Evolutionary conservation across 2,888 invertebrate genomes (phyloP), one percentile per base, ranked within the genome.

Genomic region (Achlya flavicornis): DNA sequence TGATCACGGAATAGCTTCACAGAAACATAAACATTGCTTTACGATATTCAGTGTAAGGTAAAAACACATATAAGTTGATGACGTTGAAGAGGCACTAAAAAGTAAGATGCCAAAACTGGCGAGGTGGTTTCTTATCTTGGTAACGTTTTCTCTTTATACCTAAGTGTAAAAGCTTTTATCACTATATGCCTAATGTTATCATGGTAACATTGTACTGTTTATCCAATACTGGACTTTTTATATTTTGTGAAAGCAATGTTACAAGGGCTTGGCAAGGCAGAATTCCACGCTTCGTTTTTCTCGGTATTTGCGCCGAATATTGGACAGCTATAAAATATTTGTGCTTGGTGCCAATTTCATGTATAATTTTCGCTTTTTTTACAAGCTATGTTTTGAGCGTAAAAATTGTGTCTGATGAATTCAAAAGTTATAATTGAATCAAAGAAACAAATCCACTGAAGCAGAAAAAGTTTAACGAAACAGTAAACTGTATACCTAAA

Each of bases 401-500:
- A 12, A 12, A 41, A 41, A 46, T n/a, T 5, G 5, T 46, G n/a
- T 46, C 46, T 46, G 5, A 6, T 2, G 2, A n/a, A 46, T n/a
- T n/a, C 46, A 46, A 46, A 46, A 46, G 46, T 35, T 8, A 46
- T 46, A 46, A 46, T 46, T 46, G n/a, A 46, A 46, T 46, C n/a
- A 46, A 46, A 46, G 46, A 46, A 46, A 46, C n/a, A 46, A 46
- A 46, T 46, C 46, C 46, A 46, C n/a, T n/a, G 6, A 7, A n/a
- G 46, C 14, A 46, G n/a, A 46, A n/a, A 46, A 46, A 46, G n/a
- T 46, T 48, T 19, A 10, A 3, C 53, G 7, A 53, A 53, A 53
- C 10, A 53, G 14, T 53, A 16, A 19, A 14, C 19, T 19, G 48
- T n/a, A 6, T 48, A n/a, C n/a, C n/a, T n/a, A n/a, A n/a, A n/a